Conservation (phyloP, 2,797 vertebrate genomes). For the Eulemur albifrons region DNA sequence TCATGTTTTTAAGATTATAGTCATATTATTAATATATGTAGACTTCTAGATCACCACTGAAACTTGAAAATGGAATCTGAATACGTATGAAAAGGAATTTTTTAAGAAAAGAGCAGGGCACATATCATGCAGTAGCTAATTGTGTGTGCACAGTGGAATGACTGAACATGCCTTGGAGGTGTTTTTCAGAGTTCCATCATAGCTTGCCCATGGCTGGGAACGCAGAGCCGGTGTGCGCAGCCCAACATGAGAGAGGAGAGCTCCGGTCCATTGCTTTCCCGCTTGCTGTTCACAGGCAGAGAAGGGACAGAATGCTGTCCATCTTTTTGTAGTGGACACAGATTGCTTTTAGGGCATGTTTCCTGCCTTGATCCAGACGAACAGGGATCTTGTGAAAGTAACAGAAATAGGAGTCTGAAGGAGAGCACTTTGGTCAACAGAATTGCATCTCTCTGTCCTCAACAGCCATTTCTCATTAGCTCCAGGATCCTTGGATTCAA, state of each 20-base stretch:
- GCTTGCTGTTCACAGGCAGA: neutral
- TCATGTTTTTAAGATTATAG: neutral
- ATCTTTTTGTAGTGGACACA: neutral
- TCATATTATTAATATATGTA: neutral
- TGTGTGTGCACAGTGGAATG: neutral
- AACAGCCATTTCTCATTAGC: neutral
- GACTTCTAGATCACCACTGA: neutral
- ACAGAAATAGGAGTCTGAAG: neutral
- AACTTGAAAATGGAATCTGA: neutral
- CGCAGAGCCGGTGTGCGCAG: neutral
- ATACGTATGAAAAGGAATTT: neutral
- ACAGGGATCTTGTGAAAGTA: neutral
- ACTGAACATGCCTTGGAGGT: neutral
- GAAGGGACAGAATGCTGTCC: neutral
- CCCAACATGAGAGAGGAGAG: neutral
- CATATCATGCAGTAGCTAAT: neutral
- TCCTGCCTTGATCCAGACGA: neutral
- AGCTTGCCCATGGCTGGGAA: neutral
- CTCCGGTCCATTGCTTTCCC: neutral
- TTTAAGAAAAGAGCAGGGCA: neutral
- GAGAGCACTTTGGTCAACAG: neutral
- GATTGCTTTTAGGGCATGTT: accelerated
- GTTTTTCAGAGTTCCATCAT: neutral
- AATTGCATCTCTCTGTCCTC: neutral
- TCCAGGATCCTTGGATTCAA: too few relatives aligned